Base-by-base conservation (phyloP, 2,888 invertebrate species). In the Drosophila tripunctata region DNA sequence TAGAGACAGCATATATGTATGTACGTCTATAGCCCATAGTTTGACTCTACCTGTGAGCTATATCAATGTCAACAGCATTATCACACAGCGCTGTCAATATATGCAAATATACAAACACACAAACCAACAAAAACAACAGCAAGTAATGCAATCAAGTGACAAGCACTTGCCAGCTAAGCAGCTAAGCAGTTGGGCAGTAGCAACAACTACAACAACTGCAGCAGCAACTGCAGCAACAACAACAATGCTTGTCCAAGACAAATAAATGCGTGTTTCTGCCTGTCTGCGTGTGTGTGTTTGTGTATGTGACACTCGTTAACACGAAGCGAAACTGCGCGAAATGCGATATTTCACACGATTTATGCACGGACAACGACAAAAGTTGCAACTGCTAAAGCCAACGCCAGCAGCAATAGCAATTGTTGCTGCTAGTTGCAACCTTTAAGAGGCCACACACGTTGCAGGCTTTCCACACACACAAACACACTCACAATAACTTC, bases 311-410 rank as follows among this genome's bases (percentile, higher is more conserved):
- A 88, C 88, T 84, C 88, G 83, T 84, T 84, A 84, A 84, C 88
- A 83, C 88, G 83, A 72, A 88, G 88, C 84, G 87, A 87, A 84
- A 85, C 88, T 87, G 87, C 87, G 88, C 86, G 90, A 89, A 90
- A 90, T 91, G 91, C 86, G 90, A 90, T 91, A 90, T 90, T 90
- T 90, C 91, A 90, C 91, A 90, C 91, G 90, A 90, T 90, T 91
- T 90, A 90, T 90, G 90, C 85, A 89, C 84, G 84, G 62, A 73
- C 89, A 88, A 86, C 79, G 81, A 79, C 80, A 73, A 86, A 78
- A 85, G 71, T 62, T 78, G 86, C 81, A 86, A 73, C 87, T 78
- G 58, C 69, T 51, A 63, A 63, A 61, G 65, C 35, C 60, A 77
- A 71, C 75, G 63, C 57, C 67, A 78, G 74, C 73, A 70, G 55